phyloP scores from a whole-genome alignment of 2,113 vertebrate species.

The Onychorhynchus coronatus region DNA sequence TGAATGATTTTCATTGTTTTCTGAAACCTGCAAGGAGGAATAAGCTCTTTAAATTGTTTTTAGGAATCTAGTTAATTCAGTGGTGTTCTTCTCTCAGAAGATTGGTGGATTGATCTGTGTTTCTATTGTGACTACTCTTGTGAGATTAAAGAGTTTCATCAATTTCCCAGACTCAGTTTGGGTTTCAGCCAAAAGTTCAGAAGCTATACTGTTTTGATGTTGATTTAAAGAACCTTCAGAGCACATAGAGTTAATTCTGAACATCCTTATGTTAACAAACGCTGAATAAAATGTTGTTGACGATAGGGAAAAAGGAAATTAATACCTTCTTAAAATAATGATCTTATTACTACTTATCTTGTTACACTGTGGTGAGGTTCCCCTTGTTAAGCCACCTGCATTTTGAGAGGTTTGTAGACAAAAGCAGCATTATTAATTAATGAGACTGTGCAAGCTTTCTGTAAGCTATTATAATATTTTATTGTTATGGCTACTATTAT shows the following conservation, averaged over 20 bases:
- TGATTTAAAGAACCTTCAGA: not conserved
- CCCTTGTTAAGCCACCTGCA: slow-evolving; percentile 60
- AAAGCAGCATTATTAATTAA: slow-evolving; percentile 59
- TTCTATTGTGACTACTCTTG: not conserved
- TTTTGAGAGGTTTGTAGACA: slow-evolving; percentile 59
- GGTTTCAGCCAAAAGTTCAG: not conserved
- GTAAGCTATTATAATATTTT: slow-evolving; percentile 49
- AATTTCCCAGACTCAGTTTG: not conserved
- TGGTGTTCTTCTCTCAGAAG: not conserved
- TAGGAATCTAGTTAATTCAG: not conserved
- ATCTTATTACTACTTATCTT: slow-evolving; percentile 62
- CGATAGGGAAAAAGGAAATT: slow-evolving; percentile 16
- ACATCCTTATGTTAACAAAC: slow-evolving; percentile 25
- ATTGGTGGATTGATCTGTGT: not conserved
- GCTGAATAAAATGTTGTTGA: slow-evolving; percentile 50
- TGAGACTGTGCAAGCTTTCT: slow-evolving; percentile 12
- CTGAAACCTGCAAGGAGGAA: not conserved
- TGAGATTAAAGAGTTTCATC: not conserved
- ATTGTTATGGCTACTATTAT: slow-evolving; percentile 40
- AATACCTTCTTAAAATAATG: slow-evolving; percentile 56
- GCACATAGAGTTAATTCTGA: slow-evolving; percentile 45
- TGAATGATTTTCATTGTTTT: not conserved
- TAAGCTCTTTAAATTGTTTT: not conserved
- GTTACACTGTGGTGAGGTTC: slow-evolving; percentile 45
- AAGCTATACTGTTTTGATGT: not conserved